Percentiles rank a stretch among this genome's conserved stretches.
Conservation (phyloP, 2,888 invertebrate genomes). For the Nasonia oneida region DNA sequence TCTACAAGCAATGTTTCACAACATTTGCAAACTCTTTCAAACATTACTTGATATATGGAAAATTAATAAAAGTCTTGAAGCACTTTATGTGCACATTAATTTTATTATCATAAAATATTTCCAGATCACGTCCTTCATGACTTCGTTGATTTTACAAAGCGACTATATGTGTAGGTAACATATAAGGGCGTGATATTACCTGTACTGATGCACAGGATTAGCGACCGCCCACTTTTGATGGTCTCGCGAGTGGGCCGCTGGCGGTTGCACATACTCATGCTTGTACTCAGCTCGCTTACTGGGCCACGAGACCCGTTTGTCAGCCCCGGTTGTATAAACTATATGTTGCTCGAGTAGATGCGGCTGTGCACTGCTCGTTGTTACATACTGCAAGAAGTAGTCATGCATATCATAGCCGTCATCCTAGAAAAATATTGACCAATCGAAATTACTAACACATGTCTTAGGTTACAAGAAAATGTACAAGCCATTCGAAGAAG, state of each 20-base stretch:
- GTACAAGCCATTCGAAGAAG: slow-evolving; percentile 13
- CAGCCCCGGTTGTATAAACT: slow-evolving; percentile 80
- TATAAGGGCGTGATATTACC: slow-evolving; percentile 64
- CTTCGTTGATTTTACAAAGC: not conserved
- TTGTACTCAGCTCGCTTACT: slow-evolving; percentile 79
- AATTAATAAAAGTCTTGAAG: not conserved
- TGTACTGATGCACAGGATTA: slow-evolving; percentile 79
- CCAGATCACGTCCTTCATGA: not conserved
- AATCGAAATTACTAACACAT: slow-evolving; percentile 59
- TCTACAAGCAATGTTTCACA: not conserved
- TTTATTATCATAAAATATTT: not conserved
- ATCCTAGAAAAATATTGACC: slow-evolving; percentile 75
- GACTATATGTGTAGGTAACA: not conserved
- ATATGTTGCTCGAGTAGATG: slow-evolving; percentile 80
- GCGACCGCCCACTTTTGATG: slow-evolving; percentile 83
- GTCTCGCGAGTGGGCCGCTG: slow-evolving; percentile 82
- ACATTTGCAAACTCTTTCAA: not conserved
- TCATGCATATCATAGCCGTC: slow-evolving; percentile 77
- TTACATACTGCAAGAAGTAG: slow-evolving; percentile 79
- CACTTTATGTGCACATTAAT: not conserved
- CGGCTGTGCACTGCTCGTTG: slow-evolving; percentile 78
- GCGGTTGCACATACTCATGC: slow-evolving; percentile 82
- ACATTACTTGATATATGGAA: slow-evolving; percentile 35
- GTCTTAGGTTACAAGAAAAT: slow-evolving; percentile 2
- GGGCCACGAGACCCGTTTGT: slow-evolving; percentile 83